Evolutionary conservation across 64 coral and sea anemone species (phyloP).

Genomic region (Montipora efflorescens): DNA sequence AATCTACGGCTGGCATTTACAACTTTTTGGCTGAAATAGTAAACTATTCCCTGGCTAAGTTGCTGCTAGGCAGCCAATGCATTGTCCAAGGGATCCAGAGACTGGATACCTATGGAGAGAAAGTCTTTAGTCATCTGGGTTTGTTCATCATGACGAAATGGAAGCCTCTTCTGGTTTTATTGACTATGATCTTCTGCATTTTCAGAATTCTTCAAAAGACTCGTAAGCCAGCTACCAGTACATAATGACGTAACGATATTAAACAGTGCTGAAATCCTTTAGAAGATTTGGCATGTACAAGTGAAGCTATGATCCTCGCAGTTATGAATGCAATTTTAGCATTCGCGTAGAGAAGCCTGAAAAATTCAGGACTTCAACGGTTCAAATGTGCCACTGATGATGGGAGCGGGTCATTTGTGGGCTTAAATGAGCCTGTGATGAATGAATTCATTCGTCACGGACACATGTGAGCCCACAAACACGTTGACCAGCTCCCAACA

Average conservation of each 20-base stretch:
- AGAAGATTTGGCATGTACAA: no score
- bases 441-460: no score
- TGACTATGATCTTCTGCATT: not conserved
- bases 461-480: no score
- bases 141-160: slow-evolving; percentile 14
- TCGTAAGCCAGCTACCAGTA: not conserved
- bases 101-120: slow-evolving; percentile 33
- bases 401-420: no score
- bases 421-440: no score
- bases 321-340: no score
- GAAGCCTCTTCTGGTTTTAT: slow-evolving; percentile 27
- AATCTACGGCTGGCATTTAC: not conserved
- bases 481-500: no score
- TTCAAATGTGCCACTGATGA: no score
- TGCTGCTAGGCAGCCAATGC: slow-evolving; percentile 2
- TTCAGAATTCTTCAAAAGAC: slow-evolving; percentile 24
- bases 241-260: not conserved
- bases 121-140: not conserved
- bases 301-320: no score
- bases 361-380: no score
- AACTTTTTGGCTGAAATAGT: not conserved
- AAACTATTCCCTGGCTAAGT: not conserved
- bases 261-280: no score
- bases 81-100: slow-evolving; percentile 11
- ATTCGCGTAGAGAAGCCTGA: no score